These are phyloP conservation scores for Trinorchestia longiramus DNA, from an alignment of 1,140 invertebrate species.

Conservation along the genomic window DNA sequence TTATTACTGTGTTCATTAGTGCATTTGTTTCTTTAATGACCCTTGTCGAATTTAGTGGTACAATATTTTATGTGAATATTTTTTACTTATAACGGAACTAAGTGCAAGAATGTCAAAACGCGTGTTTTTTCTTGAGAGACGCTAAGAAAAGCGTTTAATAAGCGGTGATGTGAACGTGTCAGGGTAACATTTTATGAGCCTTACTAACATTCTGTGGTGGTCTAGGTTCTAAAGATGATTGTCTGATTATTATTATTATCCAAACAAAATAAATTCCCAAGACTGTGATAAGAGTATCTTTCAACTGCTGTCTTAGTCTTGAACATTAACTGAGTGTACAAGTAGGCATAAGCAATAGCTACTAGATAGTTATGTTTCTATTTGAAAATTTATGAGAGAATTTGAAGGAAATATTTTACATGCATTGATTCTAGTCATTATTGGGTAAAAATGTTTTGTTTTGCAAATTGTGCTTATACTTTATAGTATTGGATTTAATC, in stretches of 20 bases:
- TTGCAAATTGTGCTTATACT: not conserved
- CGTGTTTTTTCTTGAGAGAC: no score
- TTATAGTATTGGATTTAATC: not conserved
- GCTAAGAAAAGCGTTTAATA: no score
- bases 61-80: no score
- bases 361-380: not conserved
- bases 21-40: not conserved
- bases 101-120: no score
- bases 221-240: not conserved
- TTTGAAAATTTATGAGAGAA: not conserved
- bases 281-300: not conserved
- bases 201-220: not conserved
- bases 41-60: no score
- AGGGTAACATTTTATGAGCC: not conserved
- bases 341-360: not conserved
- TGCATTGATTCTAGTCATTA: not conserved
- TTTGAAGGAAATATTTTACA: not conserved
- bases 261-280: not conserved
- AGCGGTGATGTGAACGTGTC: not conserved
- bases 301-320: not conserved
- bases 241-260: not conserved
- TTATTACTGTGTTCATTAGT: not conserved
- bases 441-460: not conserved
- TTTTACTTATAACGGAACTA: no score
- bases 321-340: not conserved